Percentiles rank a stretch among this genome's conserved stretches.
Conservation (phyloP, 2,888 invertebrate species). For the Allolobophora icterica region DNA sequence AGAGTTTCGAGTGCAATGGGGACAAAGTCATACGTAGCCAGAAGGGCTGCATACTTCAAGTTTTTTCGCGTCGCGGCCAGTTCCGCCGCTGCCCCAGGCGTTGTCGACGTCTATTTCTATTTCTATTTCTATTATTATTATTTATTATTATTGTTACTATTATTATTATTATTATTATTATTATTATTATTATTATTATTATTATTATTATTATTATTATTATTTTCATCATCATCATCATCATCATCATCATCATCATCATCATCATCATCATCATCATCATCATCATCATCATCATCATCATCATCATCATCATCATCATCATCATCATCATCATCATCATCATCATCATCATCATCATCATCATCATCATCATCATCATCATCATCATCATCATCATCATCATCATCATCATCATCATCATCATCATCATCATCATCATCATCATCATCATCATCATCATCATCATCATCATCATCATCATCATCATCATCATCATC, state of each 20-base stretch:
- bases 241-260: constrained; percentile 24
- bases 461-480: constrained; percentile 34
- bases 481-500: constrained; percentile 35
- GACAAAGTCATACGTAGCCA: no score
- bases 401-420: constrained; percentile 31
- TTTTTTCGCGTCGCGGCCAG: no score
- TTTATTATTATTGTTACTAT: no score
- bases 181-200: constrained; percentile 14
- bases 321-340: constrained; percentile 35
- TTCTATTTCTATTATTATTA: no score
- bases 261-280: constrained; percentile 35
- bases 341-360: constrained; percentile 34
- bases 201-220: not conserved
- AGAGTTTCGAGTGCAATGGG: no score
- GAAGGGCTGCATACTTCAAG: no score
- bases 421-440: constrained; percentile 34
- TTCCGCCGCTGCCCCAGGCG: no score
- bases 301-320: constrained; percentile 32
- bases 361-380: constrained; percentile 36
- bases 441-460: constrained; percentile 34
- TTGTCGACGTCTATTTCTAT: not conserved
- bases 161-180: no score
- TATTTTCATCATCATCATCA: constrained; percentile 29
- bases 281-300: constrained; percentile 34
- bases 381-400: constrained; percentile 33